Evolutionary conservation across 2,888 invertebrate species (phyloP), one percentile per base, ranked within the genome.

Genomic region (Drosophila demipolita): DNA sequence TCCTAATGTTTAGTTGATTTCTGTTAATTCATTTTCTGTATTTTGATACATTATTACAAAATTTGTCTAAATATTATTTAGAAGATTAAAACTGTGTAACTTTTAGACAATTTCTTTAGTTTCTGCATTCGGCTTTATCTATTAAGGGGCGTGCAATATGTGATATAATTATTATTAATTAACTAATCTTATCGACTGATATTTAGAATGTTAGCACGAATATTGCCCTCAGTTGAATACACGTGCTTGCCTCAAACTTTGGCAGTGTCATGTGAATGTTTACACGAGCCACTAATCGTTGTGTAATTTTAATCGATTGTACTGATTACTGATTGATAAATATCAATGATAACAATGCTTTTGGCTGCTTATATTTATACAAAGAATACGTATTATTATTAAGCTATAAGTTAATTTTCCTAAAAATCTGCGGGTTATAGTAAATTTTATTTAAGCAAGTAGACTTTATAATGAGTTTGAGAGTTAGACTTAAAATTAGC

Each of bases 101-200:
- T 42, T 20, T 11, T 42, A 20, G 20, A 6, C 20, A 1, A 20
- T 20, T 20, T 12, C 6, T 12, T 20, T 45, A 3, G 3, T 20
- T 8, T 12, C 20, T 15, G 12, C 7, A 3, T 12, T 20, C 7
- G 12, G 20, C 20, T 8, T 15, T 7, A 15, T 45, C 15, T 15
- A 12, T 15, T 15, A 23, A 23, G 23, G 7, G 4, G 4, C 8
- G 3, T 20, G 45, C 20, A 20, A 15, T 36, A 15, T 36, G 36
- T 36, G 7, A 15, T 36, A 36, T 36, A 17, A 15, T 15, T 36
- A 17, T 29, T 29, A 26, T 26, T 26, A 29, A 7, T 36, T 3
- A 15, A 9, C 15, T 58, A 59, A 72, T 73, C 73, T 73, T 55
- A 72, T 72, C 73, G 59, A 38, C 42, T 36, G 4, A 29, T 1